phyloP scores from a whole-genome alignment of 2,888 invertebrate genomes.

The Lasioglossum calceatum region DNA sequence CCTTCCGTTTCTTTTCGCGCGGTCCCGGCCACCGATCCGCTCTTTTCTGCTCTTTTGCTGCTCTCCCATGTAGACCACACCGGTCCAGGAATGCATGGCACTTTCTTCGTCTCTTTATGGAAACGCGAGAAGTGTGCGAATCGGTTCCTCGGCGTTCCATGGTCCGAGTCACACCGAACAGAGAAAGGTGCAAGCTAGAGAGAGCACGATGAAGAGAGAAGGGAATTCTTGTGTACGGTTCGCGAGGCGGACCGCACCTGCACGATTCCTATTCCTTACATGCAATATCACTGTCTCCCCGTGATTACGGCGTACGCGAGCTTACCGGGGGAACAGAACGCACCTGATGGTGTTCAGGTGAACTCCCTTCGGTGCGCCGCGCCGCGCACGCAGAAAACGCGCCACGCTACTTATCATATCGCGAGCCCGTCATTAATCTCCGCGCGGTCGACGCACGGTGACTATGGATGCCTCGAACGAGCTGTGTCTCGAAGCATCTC shows the following conservation, averaged over 20 bases:
- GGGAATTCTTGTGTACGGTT: conserved; percentile 67
- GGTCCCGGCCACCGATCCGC: background rate
- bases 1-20: conserved; percentile 65
- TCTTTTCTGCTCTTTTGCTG: conserved; percentile 40
- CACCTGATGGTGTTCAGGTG: conserved; percentile 66
- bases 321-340: conserved; percentile 45
- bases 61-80: conserved; percentile 55
- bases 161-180: conserved; percentile 24
- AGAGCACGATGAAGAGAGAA: conserved; percentile 34
- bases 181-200: conserved; percentile 18
- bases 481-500: conserved; percentile 15
- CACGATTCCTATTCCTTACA: conserved; percentile 74
- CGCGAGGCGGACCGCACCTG: conserved; percentile 78
- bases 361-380: conserved; percentile 30
- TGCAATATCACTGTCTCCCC: conserved; percentile 61
- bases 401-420: conserved; percentile 4
- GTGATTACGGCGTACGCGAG: conserved; percentile 54
- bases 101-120: conserved; percentile 82
- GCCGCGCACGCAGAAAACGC: conserved; percentile 34
- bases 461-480: conserved; percentile 32
- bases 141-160: conserved; percentile 68
- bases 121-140: conserved; percentile 81
- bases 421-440: conserved; percentile 39
- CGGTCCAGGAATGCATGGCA: conserved; percentile 73
- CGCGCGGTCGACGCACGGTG: conserved; percentile 36